Percentiles rank a stretch among this genome's conserved stretches.
phyloP scores from a whole-genome alignment of 2,888 invertebrate genomes.

The Cactoblastis cactorum region DNA sequence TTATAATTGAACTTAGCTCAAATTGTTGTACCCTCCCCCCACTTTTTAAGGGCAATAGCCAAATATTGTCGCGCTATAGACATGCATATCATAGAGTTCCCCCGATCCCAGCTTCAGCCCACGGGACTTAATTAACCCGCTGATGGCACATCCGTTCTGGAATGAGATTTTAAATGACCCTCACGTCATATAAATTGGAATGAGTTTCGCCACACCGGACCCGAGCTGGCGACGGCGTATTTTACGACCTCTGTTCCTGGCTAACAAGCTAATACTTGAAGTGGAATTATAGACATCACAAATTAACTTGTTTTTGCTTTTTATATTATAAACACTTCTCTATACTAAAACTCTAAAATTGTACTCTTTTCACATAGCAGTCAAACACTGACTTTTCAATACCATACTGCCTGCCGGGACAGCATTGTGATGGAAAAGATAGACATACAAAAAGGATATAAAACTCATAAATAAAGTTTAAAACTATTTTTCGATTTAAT shows the following conservation, averaged over 20 bases:
- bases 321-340: too few relatives aligned
- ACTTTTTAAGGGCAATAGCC: too few relatives aligned
- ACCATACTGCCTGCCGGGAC: too few relatives aligned
- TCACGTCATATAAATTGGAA: background rate
- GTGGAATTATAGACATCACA: background rate
- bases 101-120: background rate
- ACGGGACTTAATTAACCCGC: slow-evolving; percentile 6
- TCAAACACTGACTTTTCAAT: too few relatives aligned
- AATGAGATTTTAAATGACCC: background rate
- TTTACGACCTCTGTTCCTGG: background rate
- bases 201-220: background rate
- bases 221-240: background rate
- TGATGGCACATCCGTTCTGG: background rate
- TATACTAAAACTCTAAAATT: too few relatives aligned
- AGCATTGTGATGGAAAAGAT: too few relatives aligned
- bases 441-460: too few relatives aligned
- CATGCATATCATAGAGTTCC: background rate
- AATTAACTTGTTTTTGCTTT: background rate
- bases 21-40: background rate
- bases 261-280: background rate
- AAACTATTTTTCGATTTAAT: too few relatives aligned
- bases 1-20: too few relatives aligned
- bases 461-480: too few relatives aligned
- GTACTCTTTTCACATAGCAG: too few relatives aligned
- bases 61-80: background rate